These are phyloP conservation scores for Vulpes lagopus DNA, from an alignment of 2,113 vertebrate species.

Conservation along the genomic window DNA sequence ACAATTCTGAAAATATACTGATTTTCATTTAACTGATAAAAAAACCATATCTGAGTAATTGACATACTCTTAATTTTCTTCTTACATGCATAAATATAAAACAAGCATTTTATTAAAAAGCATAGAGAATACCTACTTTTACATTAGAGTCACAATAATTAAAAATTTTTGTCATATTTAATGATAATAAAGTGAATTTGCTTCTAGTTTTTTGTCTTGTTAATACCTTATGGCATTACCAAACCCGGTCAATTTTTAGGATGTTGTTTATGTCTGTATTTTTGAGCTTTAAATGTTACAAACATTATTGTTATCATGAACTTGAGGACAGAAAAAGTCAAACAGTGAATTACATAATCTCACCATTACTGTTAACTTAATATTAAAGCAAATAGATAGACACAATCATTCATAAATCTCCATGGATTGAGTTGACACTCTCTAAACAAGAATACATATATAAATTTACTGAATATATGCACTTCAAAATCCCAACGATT, in stretches of 20 bases:
- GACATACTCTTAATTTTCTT: not conserved
- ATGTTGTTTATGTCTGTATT: not conserved
- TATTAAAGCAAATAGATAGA: not conserved
- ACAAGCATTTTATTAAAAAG: constrained; percentile 1
- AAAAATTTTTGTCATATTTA: not conserved
- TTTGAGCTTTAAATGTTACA: not conserved
- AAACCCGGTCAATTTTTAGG: not conserved
- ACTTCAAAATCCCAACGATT: not conserved
- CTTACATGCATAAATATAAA: not conserved
- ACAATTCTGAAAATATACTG: constrained; percentile 4
- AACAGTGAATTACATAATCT: not conserved
- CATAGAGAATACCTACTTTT: not conserved
- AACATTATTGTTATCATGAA: not conserved
- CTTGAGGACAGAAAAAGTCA: not conserved
- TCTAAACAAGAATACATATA: constrained; percentile 1
- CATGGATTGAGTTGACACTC: not conserved
- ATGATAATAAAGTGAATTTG: constrained; percentile 19
- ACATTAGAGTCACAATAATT: not conserved
- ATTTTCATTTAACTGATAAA: constrained; percentile 9
- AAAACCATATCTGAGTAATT: not conserved
- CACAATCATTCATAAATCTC: not conserved
- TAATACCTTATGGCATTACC: not conserved
- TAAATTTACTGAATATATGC: not conserved
- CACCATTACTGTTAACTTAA: not conserved
- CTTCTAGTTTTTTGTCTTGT: not conserved